phyloP scores from a whole-genome alignment of 1,140 invertebrate species.

The Proales similis region DNA sequence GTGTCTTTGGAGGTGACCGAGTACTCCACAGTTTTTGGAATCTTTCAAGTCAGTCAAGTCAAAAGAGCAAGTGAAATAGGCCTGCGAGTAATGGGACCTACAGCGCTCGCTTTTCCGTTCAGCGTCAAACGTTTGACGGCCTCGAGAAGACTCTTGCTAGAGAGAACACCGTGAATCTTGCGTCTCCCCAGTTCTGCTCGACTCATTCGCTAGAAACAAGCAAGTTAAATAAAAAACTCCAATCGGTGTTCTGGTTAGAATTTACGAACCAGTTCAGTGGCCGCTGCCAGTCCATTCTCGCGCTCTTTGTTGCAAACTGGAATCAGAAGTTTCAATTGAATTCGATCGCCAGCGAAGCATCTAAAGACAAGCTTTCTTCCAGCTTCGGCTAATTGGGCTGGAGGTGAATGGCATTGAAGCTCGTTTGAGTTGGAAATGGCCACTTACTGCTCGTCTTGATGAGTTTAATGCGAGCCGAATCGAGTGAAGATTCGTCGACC shows the following conservation, averaged over 20 bases:
- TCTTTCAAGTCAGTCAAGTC: too few relatives aligned
- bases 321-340: constrained; percentile 46
- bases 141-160: constrained; percentile 45
- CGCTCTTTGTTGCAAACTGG: constrained; percentile 46
- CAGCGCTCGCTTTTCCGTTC: background rate
- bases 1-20: background rate
- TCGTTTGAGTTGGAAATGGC: background rate
- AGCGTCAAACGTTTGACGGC: constrained; percentile 44
- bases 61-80: too few relatives aligned
- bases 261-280: constrained; percentile 46
- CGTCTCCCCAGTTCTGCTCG: constrained; percentile 47
- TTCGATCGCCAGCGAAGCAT: constrained; percentile 46
- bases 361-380: constrained; percentile 50
- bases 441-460: constrained; percentile 23
- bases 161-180: constrained; percentile 46
- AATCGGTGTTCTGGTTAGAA: background rate
- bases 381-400: constrained; percentile 44
- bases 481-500: constrained; percentile 39
- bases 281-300: constrained; percentile 47
- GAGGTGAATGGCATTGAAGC: constrained; percentile 36
- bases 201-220: constrained; percentile 45
- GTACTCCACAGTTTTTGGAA: background rate
- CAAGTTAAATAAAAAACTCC: constrained; percentile 28
- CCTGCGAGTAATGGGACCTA: background rate
- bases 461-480: constrained; percentile 39